A percentile compares a stretch with the other conserved stretches of the same genome.
These are phyloP conservation scores for Choristoneura fumiferana DNA, from an alignment of 1,140 invertebrate species.

Conservation along the genomic window DNA sequence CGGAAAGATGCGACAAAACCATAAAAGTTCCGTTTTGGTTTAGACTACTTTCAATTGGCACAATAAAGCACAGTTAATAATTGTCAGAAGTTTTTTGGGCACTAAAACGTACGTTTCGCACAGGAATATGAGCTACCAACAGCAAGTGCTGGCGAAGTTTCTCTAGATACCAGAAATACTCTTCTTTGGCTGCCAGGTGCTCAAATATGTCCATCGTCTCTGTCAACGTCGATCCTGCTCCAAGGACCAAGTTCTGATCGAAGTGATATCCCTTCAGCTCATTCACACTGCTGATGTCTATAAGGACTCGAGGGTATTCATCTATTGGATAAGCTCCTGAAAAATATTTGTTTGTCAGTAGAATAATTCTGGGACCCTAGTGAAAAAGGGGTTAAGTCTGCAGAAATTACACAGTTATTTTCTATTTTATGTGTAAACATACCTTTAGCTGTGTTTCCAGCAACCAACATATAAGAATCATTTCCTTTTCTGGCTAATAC, in stretches of 20 bases:
- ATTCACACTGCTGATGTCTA: constrained; percentile 83
- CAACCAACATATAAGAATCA: constrained; percentile 2
- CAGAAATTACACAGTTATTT: too few species aligned
- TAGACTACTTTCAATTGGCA: too few species aligned
- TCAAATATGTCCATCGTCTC: constrained; percentile 80
- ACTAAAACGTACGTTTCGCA: constrained; percentile 81
- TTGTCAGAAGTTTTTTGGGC: neutral
- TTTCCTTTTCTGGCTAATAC: constrained; percentile 32
- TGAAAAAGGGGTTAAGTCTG: too few species aligned
- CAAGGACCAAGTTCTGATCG: constrained; percentile 73
- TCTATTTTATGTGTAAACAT: too few species aligned
- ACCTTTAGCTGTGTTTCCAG: constrained; percentile 31
- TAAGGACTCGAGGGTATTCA: constrained; percentile 70
- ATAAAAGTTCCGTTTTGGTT: too few species aligned
- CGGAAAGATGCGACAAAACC: too few species aligned
- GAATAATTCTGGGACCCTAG: neutral
- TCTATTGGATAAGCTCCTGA: constrained; percentile 19
- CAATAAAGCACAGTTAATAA: too few species aligned
- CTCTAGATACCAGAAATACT: constrained; percentile 59
- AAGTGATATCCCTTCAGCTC: constrained; percentile 79
- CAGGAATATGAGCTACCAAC: constrained; percentile 82
- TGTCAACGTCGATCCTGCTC: constrained; percentile 80
- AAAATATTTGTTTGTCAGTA: neutral
- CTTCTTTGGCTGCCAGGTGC: constrained; percentile 63
- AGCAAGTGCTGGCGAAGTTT: constrained; percentile 76